Conservation (phyloP, 2,113 vertebrate species). For the Struthio camelus region DNA sequence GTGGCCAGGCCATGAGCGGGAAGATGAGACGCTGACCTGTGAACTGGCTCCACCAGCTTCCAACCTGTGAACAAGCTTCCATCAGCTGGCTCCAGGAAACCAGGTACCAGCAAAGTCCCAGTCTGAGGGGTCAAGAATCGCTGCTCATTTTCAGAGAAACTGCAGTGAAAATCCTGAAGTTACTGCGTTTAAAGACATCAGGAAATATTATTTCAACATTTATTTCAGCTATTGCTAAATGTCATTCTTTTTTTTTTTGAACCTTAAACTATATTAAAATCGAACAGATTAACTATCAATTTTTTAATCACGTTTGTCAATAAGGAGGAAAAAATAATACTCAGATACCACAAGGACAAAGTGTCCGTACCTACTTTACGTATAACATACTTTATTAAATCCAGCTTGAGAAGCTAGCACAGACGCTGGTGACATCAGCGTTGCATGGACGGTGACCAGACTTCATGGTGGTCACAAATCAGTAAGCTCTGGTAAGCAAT, state of each 20-base stretch:
- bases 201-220: neutral
- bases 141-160: neutral
- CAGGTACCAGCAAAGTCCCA: neutral
- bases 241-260: neutral
- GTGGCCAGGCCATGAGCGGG: neutral
- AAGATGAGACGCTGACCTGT: neutral
- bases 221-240: neutral
- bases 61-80: neutral
- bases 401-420: neutral
- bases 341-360: neutral
- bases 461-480: neutral
- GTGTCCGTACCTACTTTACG: neutral
- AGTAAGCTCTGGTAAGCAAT: neutral
- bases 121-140: fast-evolving
- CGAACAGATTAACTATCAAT: neutral
- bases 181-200: neutral
- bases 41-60: neutral
- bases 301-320: neutral
- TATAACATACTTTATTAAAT: neutral
- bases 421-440: neutral
- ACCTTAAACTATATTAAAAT: neutral
- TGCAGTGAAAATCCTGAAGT: neutral
- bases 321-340: neutral
- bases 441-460: neutral
- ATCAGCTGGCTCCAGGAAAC: neutral